phyloP scores from a whole-genome alignment of 2,113 vertebrate species.

The Camelus bactrianus region DNA sequence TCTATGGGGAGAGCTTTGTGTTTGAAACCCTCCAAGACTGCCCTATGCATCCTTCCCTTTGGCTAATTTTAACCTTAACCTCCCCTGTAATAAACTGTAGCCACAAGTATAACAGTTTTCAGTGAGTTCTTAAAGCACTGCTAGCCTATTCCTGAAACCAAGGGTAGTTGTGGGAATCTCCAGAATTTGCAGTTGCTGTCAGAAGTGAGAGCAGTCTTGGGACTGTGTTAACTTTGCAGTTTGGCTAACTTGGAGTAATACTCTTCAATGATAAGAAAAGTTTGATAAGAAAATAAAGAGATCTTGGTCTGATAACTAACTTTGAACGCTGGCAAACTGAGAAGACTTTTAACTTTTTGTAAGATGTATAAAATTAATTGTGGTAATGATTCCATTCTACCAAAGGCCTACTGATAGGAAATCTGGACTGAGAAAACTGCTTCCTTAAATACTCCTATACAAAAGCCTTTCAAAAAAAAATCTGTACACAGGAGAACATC shows the following conservation, averaged over 20 bases:
- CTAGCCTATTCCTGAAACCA: slow-evolving; percentile 23
- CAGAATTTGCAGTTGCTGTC: not conserved
- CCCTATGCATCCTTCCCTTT: not conserved
- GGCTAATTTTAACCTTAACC: not conserved
- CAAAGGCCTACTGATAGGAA: not conserved
- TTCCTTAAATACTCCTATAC: slow-evolving; percentile 6
- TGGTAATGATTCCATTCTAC: slow-evolving; percentile 30
- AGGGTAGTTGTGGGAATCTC: not conserved
- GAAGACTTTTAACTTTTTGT: not conserved
- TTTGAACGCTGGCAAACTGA: not conserved
- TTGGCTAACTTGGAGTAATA: not conserved
- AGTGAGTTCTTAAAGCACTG: not conserved
- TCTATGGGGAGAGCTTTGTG: not conserved
- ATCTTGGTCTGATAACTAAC: slow-evolving; percentile 1
- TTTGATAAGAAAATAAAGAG: not conserved
- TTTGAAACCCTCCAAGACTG: not conserved
- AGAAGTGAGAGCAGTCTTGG: not conserved
- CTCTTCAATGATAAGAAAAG: not conserved
- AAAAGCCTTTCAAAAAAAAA: slow-evolving; percentile 8
- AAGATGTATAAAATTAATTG: not conserved
- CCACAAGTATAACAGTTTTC: not conserved
- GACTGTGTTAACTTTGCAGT: not conserved
- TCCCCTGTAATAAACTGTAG: not conserved
- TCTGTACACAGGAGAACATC: not conserved
- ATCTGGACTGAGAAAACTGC: slow-evolving; percentile 7